phyloP scores from a whole-genome alignment of 1,140 invertebrate genomes.

The Battus philenor region DNA sequence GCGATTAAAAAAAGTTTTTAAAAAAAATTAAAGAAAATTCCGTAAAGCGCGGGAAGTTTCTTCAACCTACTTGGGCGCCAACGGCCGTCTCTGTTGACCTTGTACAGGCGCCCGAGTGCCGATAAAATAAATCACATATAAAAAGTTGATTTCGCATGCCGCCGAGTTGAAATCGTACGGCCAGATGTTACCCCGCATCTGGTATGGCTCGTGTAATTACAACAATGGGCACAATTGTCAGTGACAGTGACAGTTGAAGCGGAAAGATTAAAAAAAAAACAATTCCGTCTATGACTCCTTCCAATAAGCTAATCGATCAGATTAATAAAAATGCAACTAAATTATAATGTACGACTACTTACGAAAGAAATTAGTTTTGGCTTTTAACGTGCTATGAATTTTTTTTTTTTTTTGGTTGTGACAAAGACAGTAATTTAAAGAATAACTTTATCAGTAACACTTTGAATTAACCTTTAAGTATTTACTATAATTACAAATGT shows the following conservation, averaged over 20 bases:
- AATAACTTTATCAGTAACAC: too few relatives aligned
- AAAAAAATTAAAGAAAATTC: background rate
- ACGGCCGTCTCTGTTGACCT: slow-evolving; percentile 43
- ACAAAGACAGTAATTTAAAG: too few relatives aligned
- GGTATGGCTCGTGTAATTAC: slow-evolving; percentile 33
- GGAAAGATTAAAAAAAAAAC: background rate
- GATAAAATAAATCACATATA: slow-evolving; percentile 58
- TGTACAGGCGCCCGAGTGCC: slow-evolving; percentile 45
- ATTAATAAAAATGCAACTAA: too few relatives aligned
- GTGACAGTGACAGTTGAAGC: background rate
- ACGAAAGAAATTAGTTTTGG: too few relatives aligned
- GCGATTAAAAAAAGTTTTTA: too few relatives aligned
- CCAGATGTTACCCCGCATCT: slow-evolving; percentile 40
- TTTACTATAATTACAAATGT: too few relatives aligned
- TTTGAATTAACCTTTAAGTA: too few relatives aligned
- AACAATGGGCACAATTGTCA: slow-evolving; percentile 7
- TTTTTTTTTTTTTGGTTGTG: too few relatives aligned
- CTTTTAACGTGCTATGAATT: too few relatives aligned
- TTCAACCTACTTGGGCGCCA: slow-evolving; percentile 21
- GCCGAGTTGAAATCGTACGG: slow-evolving; percentile 27
- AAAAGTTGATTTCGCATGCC: slow-evolving; percentile 60
- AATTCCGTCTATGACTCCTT: too few relatives aligned
- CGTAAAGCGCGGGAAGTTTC: slow-evolving; percentile 4
- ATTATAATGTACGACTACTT: too few relatives aligned
- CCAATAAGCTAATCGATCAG: too few relatives aligned